These are phyloP conservation scores for Paguma larvata DNA, from an alignment of 2,797 vertebrate genomes.

Conservation along the genomic window DNA sequence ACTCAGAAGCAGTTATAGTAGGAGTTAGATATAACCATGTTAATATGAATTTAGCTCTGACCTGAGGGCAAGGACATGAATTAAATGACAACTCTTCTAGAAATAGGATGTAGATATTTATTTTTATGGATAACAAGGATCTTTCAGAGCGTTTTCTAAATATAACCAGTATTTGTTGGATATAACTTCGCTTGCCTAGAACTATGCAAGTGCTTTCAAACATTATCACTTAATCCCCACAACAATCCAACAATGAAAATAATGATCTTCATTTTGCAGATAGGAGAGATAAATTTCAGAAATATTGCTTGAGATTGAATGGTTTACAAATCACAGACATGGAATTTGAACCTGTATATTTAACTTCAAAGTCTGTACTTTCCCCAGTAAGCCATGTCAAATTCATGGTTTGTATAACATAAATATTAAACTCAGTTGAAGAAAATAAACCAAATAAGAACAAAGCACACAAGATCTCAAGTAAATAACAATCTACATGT, in stretches of 20 bases:
- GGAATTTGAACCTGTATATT: not conserved
- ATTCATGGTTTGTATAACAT: not conserved
- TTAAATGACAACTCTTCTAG: not conserved
- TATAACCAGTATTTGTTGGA: not conserved
- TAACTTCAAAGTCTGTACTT: not conserved
- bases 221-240: not conserved
- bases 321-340: not conserved
- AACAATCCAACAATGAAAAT: not conserved
- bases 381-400: not conserved
- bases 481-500: not conserved
- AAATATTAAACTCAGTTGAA: slow-evolving; percentile 10
- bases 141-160: slow-evolving; percentile 5
- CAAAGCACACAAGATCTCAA: not conserved
- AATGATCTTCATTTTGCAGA: not conserved
- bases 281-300: not conserved
- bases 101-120: not conserved
- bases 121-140: slow-evolving; percentile 12
- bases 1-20: not conserved
- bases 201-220: not conserved
- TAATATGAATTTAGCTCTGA: not conserved
- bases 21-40: not conserved
- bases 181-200: not conserved
- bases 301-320: not conserved
- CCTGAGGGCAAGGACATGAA: not conserved
- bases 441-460: not conserved